Base-by-base conservation (phyloP, 2,113 vertebrate genomes). In the Mirza zaza region DNA sequence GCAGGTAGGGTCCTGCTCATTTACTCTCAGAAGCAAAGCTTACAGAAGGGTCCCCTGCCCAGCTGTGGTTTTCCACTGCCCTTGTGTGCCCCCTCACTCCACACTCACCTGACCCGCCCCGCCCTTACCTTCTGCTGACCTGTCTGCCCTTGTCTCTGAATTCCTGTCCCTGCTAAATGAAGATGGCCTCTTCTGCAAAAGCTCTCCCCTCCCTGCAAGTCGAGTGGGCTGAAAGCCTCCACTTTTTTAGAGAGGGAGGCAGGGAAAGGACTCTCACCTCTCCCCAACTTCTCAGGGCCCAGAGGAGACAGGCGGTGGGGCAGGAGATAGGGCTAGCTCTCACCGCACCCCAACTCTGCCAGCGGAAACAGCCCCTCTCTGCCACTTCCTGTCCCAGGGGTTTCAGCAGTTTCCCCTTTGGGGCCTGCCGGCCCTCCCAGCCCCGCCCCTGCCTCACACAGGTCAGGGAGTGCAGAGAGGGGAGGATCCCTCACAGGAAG, bases 341-440 rank as follows among this genome's bases (percentile, higher is more conserved):
- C 87, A 57, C 95, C 5, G 39, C 97, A 96, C 94, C 96, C 95
- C 68, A 94, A 68, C 93, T 96, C 82, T 96, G 90, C 84, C 92
- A 81, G 96, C 96, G 98, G 98, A 98, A 98, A 96, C 94, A 97
- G 96, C 97, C 94, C 97, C 96, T 98, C 80, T 95, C 94, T 96
- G 97, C 98, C 98, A 97, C 97, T 98, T 98, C 98, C 98, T 98
- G 97, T 95, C 96, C 97, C 97, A 96, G 95, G 97, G 95, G 97
- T 98, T 98, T 98, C 97, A 93, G 97, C 93, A 98, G 97, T 96
- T 98, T 97, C 97, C 98, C 98, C 98, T 97, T 96, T 90, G 59
- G 94, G 91, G 94, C 95, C 94, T 94, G n/a, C 71, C 39, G 87
- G 96, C 94, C 95, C 94, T 96, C 79, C 57, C 59, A 70, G 88